Base-by-base conservation (phyloP, 2,113 vertebrate genomes). In the Genyomyrus donnyi region DNA sequence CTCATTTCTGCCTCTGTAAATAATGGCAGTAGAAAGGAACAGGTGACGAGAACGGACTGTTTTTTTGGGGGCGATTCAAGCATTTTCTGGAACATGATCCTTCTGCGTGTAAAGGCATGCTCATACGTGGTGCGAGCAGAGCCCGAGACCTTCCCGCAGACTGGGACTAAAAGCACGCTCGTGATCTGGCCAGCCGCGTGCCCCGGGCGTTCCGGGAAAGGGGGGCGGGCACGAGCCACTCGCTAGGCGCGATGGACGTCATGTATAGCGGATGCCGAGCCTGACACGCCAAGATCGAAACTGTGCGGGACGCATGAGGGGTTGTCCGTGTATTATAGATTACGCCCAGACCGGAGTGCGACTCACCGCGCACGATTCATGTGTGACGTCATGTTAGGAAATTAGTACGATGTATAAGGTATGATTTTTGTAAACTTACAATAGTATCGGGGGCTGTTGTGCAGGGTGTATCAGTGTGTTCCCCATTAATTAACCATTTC, bases 401-500 rank as follows among this genome's bases (percentile, higher is more conserved):
- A 45, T 88, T 88, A 88, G 87, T 88, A 62, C 5, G 11, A 88
- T 88, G 56, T 88, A 88, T 88, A 42, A 66, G 56, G 56, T 62
- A 88, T 88, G 87, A 62, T 45, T 88, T 70, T 88, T 88, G 87
- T 88, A 88, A 53, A 66, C 56, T 45, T 88, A n/a, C 87, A 88
- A 31, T 62, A 66, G 35, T 62, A 88, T 58, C 7, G 53, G 86
- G 53, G 52, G 39, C 87, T 88, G 31, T 88, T 88, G 39, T 88
- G 35, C 35, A 88, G 53, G 27, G 2, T 62, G 58, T 88, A 27
- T 66, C 87, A 45, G 49, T 62, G 87, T 88, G 87, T 62, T 88
- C 87, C 87, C 56, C 53, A 88, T 46, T 46, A 56, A 45, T 88
- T 31, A 89, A 39, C 50, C 89, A 56, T 89, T 89, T 84, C 8